Evolutionary conservation across 2,113 vertebrate genomes (phyloP).

Genomic region (Urocynchramus pylzowi): DNA sequence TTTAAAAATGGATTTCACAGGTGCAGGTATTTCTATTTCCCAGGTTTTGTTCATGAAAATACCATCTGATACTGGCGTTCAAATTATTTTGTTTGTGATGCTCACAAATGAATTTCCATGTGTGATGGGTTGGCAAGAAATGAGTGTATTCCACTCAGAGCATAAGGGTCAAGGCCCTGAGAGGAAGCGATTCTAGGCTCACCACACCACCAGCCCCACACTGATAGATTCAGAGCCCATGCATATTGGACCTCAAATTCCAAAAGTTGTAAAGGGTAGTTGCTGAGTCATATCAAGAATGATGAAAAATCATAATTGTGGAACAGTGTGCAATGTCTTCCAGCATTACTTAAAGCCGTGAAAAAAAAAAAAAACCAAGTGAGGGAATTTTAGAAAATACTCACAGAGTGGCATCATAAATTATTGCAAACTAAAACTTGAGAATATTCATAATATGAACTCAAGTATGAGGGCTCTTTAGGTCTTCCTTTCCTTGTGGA

Average conservation of each 20-base stretch:
- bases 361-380: background rate
- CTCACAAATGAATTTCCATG: background rate
- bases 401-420: too few species aligned
- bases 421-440: background rate
- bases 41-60: background rate
- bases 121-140: background rate
- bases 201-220: background rate
- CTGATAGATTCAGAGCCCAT: background rate
- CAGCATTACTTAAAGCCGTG: background rate
- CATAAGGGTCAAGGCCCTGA: background rate
- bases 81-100: background rate
- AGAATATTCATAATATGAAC: background rate
- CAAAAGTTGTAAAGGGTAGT: background rate
- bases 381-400: background rate
- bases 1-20: background rate
- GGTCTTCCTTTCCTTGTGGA: rapidly evolving
- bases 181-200: background rate
- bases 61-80: background rate
- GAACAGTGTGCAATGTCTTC: background rate
- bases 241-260: background rate
- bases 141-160: background rate
- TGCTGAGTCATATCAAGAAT: background rate
- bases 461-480: background rate
- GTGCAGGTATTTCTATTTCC: background rate
- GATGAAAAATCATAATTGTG: rapidly evolving